phyloP scores from a whole-genome alignment of 2,797 vertebrate species.

The Geotria australis region DNA sequence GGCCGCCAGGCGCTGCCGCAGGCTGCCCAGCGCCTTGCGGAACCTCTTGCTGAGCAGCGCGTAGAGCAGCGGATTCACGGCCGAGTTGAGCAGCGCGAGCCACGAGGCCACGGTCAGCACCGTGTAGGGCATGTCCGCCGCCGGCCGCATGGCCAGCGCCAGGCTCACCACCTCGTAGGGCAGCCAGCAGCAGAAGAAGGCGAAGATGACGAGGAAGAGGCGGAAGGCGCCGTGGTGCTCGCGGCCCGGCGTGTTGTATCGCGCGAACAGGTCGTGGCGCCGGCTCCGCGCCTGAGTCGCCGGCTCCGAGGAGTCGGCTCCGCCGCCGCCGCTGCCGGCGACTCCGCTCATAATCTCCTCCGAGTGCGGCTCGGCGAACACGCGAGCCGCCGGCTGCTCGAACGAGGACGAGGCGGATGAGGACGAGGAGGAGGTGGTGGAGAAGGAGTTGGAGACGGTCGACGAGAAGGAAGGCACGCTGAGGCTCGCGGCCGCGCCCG shows the following conservation, averaged over 20 bases:
- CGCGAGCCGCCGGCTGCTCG: no score
- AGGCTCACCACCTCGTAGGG: constrained; percentile 23
- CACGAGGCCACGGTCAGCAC: constrained; percentile 27
- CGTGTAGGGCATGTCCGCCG: constrained; percentile 10
- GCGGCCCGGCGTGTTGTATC: constrained; percentile 9
- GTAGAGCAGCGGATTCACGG: constrained; percentile 35
- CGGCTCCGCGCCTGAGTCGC: constrained; percentile 2
- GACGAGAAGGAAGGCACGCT: no score
- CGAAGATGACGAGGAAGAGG: constrained; percentile 22
- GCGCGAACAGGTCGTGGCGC: constrained; percentile 11
- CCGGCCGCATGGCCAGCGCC: constrained; percentile 15
- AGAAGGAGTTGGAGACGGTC: no score
- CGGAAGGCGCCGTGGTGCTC: constrained; percentile 19
- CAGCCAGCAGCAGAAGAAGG: constrained; percentile 38
- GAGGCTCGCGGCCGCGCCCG: no score
- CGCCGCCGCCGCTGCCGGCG: constrained; percentile 1
- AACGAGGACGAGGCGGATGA: no score
- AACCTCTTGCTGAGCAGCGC: constrained; percentile 33
- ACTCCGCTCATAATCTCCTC: no score
- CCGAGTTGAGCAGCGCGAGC: constrained; percentile 30
- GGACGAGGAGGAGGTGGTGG: no score
- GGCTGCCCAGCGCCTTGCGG: constrained; percentile 18
- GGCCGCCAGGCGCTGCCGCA: constrained; percentile 8
- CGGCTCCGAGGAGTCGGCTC: constrained; percentile 1
- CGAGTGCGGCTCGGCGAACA: constrained; percentile 8